Evolutionary conservation across 2,113 vertebrate species (phyloP).

Genomic region (Elachura formosa): DNA sequence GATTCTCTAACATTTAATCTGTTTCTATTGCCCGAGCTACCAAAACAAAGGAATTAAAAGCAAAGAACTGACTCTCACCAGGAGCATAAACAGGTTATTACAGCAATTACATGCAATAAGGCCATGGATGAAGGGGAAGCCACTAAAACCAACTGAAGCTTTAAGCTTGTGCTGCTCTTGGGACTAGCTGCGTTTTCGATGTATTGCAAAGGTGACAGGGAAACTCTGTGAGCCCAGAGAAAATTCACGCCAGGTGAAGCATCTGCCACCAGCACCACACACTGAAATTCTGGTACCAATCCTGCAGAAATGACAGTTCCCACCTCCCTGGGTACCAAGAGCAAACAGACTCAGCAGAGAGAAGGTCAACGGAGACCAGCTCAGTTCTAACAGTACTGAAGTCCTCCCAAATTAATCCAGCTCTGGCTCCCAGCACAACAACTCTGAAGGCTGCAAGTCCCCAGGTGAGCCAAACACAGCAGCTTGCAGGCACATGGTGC

Average conservation of each 20-base stretch:
- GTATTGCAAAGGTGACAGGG: background rate
- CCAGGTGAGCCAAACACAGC: background rate
- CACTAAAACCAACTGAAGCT: background rate
- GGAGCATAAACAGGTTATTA: background rate
- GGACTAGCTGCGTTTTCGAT: background rate
- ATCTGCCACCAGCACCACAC: background rate
- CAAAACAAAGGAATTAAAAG: background rate
- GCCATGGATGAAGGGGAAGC: background rate
- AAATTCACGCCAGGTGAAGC: background rate
- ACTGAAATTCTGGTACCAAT: fast-evolving
- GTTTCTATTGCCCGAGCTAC: background rate
- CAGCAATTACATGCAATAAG: background rate
- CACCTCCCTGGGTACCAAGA: background rate
- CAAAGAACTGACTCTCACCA: background rate
- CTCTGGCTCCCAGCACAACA: background rate
- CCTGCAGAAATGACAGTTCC: fast-evolving
- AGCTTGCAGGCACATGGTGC: background rate
- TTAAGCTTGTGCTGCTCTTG: background rate
- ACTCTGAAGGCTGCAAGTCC: background rate
- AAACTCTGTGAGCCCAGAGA: background rate
- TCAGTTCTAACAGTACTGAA: background rate
- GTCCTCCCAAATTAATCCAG: background rate
- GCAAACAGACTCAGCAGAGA: background rate
- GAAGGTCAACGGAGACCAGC: fast-evolving
- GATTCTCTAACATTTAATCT: background rate